Percentiles rank a stretch among this genome's conserved stretches.
Evolutionary conservation across 2,113 vertebrate species (phyloP).

Genomic region (Macaca nemestrina): DNA sequence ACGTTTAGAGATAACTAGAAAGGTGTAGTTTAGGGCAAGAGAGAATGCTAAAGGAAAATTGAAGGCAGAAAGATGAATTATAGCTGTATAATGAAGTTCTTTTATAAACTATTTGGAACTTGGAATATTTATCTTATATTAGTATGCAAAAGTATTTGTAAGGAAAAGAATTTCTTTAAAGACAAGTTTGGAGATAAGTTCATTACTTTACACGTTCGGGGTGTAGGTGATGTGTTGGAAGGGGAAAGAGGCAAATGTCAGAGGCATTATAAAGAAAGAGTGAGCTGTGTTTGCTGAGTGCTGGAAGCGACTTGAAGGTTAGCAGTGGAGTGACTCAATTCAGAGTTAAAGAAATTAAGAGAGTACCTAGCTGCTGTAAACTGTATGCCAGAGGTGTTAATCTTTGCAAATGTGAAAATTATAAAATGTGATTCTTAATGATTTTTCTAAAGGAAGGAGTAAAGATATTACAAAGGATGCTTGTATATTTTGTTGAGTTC

Average conservation of each 20-base stretch:
- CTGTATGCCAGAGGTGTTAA: neutral
- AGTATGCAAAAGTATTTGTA: neutral
- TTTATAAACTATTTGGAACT: neutral
- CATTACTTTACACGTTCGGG: neutral
- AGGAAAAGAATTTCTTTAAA: neutral
- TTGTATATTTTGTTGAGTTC: conserved; percentile 17
- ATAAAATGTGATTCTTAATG: neutral
- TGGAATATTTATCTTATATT: neutral
- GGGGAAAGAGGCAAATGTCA: neutral
- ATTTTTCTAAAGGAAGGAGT: neutral
- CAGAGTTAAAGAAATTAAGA: neutral
- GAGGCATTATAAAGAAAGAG: neutral
- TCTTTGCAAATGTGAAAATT: neutral
- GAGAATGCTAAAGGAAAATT: neutral
- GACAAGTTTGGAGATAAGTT: neutral
- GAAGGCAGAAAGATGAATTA: neutral
- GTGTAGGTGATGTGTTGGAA: neutral
- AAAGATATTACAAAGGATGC: neutral
- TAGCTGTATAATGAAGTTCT: neutral
- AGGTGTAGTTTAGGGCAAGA: neutral
- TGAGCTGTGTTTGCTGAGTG: neutral
- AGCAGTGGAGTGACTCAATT: neutral
- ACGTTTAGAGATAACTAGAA: neutral
- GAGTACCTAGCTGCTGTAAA: neutral
- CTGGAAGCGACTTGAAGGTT: neutral